phyloP scores from a whole-genome alignment of 2,797 vertebrate species.

The Neosalanx taihuensis region DNA sequence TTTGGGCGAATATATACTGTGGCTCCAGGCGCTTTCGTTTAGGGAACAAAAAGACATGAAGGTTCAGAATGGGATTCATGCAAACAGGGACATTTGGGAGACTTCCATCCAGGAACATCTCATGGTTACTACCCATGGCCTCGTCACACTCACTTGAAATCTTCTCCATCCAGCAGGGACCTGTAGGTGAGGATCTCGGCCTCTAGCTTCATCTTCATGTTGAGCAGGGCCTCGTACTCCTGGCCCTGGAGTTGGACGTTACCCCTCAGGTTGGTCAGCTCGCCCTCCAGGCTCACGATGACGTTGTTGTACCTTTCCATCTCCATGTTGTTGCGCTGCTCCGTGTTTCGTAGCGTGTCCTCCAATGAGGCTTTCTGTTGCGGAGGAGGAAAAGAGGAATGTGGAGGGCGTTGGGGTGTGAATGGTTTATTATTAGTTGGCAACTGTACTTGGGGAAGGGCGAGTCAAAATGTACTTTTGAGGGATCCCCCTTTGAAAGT shows the following conservation, averaged over 20 bases:
- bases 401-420: neutral
- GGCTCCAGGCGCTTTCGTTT: neutral
- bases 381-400: neutral
- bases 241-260: constrained; percentile 84
- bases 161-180: constrained; percentile 84
- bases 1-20: neutral
- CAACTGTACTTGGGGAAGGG: neutral
- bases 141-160: constrained; percentile 75
- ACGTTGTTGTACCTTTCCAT: constrained; percentile 76
- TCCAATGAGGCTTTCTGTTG: constrained; percentile 82
- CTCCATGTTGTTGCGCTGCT: constrained; percentile 75
- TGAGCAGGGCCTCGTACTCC: constrained; percentile 83
- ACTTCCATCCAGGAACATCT: neutral
- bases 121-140: neutral
- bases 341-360: constrained; percentile 78
- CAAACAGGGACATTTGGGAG: neutral
- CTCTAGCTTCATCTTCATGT: constrained; percentile 89
- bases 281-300: constrained; percentile 74
- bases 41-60: neutral
- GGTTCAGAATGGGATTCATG: neutral
- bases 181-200: constrained; percentile 86
- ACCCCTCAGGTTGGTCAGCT: constrained; percentile 74
- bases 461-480: neutral
- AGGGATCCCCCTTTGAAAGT: neutral
- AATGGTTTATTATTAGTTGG: neutral